Percentiles rank a stretch among this genome's conserved stretches.
phyloP scores from a whole-genome alignment of 2,888 invertebrate species.

The Cryptocephalus moraei region DNA sequence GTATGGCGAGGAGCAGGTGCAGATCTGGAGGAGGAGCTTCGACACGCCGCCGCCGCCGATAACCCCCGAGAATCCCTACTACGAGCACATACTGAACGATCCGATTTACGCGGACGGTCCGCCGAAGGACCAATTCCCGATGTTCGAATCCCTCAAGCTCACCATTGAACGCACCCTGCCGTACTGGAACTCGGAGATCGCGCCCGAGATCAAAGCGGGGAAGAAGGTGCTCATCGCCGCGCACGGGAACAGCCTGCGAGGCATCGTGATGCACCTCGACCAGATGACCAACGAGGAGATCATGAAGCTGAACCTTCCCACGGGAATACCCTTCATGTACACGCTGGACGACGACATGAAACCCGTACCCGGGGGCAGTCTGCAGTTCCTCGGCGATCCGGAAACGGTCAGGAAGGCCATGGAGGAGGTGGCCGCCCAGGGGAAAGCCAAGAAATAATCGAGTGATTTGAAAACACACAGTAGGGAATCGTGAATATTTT shows the following conservation, averaged over 20 bases:
- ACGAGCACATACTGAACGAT: conserved; percentile 64
- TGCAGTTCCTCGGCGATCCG: conserved; percentile 52
- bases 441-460: conserved; percentile 35
- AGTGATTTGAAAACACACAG: background rate
- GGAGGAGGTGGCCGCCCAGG: conserved; percentile 50
- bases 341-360: conserved; percentile 45
- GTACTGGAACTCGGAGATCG: conserved; percentile 76
- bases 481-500: background rate
- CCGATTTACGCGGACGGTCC: conserved; percentile 65
- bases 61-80: conserved; percentile 64
- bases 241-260: conserved; percentile 78
- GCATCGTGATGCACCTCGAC: conserved; percentile 79
- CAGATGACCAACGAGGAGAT: conserved; percentile 48
- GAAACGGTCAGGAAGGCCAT: conserved; percentile 52
- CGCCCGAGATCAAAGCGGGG: conserved; percentile 65
- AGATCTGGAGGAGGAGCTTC: conserved; percentile 78
- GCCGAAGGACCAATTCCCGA: conserved; percentile 62
- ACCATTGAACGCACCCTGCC: conserved; percentile 75
- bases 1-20: conserved; percentile 68
- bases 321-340: conserved; percentile 55
- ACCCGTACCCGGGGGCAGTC: conserved; percentile 42
- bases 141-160: conserved; percentile 71
- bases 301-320: conserved; percentile 50
- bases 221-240: conserved; percentile 72
- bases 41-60: conserved; percentile 76